A percentile compares a stretch with the other conserved stretches of the same genome.
phyloP scores from a whole-genome alignment of 1,140 invertebrate species.

The Ips typographus region DNA sequence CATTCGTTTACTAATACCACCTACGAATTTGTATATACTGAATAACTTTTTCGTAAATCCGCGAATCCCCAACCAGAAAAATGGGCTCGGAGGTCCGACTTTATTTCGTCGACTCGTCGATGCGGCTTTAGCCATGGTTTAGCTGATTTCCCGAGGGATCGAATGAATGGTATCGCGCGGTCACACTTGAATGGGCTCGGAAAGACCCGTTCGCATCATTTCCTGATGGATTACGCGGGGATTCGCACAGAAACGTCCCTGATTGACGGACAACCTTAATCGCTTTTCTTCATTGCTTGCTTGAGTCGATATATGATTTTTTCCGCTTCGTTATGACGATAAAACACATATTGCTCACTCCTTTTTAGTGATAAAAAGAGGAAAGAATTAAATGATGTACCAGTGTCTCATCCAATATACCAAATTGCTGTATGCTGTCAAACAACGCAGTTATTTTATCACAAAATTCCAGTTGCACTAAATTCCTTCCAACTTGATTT shows the following conservation, averaged over 20 bases:
- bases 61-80: not conserved
- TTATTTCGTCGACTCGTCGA: slow-evolving; percentile 1
- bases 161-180: slow-evolving; percentile 47
- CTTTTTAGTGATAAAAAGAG: too few species aligned
- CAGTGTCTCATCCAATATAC: too few species aligned
- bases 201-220: slow-evolving; percentile 50
- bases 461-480: too few species aligned
- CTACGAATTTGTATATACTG: not conserved
- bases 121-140: slow-evolving; percentile 41
- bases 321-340: not conserved
- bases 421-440: too few species aligned
- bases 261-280: slow-evolving; percentile 37
- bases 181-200: slow-evolving; percentile 51
- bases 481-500: too few species aligned
- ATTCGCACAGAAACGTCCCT: slow-evolving; percentile 27
- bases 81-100: not conserved
- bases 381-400: too few species aligned
- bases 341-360: too few species aligned
- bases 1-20: not conserved
- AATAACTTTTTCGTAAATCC: not conserved
- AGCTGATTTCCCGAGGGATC: slow-evolving; percentile 50
- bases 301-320: slow-evolving; percentile 20
- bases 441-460: too few species aligned
- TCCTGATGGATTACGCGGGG: slow-evolving; percentile 49
- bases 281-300: slow-evolving; percentile 18